Base-by-base conservation (phyloP, 2,113 vertebrate species). In the Crotophaga sulcirostris region DNA sequence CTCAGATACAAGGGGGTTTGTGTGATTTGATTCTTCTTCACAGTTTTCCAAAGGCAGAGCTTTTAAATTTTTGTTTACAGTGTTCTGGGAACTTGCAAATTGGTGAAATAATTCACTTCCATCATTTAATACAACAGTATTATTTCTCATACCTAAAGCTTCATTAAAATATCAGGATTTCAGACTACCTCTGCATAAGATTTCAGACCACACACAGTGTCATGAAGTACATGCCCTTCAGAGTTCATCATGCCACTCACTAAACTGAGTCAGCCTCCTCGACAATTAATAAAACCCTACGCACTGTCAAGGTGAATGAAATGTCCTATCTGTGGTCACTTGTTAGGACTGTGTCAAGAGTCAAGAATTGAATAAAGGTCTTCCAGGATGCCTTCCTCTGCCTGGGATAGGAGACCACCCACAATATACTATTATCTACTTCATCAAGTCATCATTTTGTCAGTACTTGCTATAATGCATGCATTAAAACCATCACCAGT, bases 21-120 rank as follows among this genome's bases (percentile, higher is more conserved):
- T 81, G 45, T 90, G 73, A 90, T 93, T 96, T 93, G 49, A 80
- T 94, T 93, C 11, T 78, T 89, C 95, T 94, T 96, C 78, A 85
- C 95, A 95, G 64, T 45, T 70, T 90, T 97, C 62, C 66, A 80
- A 84, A 56, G 89, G 89, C 90, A 94, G 90, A 66, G 72, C 84
- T 97, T 96, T 95, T 90, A 86, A 90, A 92, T 95, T 97, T 97
- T 97, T 98, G 94, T 97, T 97, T 96, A 96, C 94, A 96, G 93
- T 87, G 66, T 92, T 91, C 96, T 34, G 60, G 81, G 79, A 96
- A 97, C 93, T 96, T 97, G 95, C 51, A 94, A 96, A 96, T 55
- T 87, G 92, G 87, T 19, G 78, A 97, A 97, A 87, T 94, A 60
- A 95, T 67, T 97, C 88, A 86, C 90, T 96, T 93, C 75, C 13